Conservation (phyloP, 2,888 invertebrate species). For the Autographa gamma region DNA sequence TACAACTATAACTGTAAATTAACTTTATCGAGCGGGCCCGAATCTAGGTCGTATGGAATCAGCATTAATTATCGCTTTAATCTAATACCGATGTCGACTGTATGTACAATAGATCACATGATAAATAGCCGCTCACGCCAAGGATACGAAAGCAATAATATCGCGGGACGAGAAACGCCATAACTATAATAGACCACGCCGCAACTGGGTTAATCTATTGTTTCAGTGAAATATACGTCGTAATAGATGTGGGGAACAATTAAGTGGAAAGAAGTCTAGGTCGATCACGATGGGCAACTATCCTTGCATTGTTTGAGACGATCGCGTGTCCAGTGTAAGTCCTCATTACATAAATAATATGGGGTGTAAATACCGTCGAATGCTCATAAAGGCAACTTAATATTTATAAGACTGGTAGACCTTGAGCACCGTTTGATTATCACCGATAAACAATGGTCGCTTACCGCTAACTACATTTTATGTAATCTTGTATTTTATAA, state of each 20-base stretch:
- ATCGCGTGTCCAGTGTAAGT: constrained; percentile 87
- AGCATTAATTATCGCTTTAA: constrained; percentile 89
- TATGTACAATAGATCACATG: constrained; percentile 88
- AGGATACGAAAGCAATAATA: constrained; percentile 84
- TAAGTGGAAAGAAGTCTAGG: constrained; percentile 87
- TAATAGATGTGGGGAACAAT: constrained; percentile 82
- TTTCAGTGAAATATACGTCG: constrained; percentile 78
- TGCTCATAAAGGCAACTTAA: constrained; percentile 73
- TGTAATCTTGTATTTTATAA: constrained; percentile 56
- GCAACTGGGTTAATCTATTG: constrained; percentile 85
- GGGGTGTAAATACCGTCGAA: constrained; percentile 76
- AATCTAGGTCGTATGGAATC: constrained; percentile 89
- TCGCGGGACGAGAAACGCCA: constrained; percentile 72
- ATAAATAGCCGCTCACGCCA: constrained; percentile 85
- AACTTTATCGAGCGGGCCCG: constrained; percentile 86
- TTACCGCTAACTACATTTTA: constrained; percentile 62
- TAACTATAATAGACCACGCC: constrained; percentile 71
- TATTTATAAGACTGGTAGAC: constrained; percentile 77
- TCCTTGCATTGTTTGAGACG: constrained; percentile 87
- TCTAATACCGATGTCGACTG: constrained; percentile 86
- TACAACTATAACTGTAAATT: constrained; percentile 89
- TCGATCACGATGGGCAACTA: constrained; percentile 74
- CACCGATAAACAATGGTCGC: constrained; percentile 67
- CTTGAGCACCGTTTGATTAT: constrained; percentile 73
- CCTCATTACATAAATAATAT: constrained; percentile 87